Conservation (phyloP, 2,113 vertebrate genomes). For the Archilochus colubris region DNA sequence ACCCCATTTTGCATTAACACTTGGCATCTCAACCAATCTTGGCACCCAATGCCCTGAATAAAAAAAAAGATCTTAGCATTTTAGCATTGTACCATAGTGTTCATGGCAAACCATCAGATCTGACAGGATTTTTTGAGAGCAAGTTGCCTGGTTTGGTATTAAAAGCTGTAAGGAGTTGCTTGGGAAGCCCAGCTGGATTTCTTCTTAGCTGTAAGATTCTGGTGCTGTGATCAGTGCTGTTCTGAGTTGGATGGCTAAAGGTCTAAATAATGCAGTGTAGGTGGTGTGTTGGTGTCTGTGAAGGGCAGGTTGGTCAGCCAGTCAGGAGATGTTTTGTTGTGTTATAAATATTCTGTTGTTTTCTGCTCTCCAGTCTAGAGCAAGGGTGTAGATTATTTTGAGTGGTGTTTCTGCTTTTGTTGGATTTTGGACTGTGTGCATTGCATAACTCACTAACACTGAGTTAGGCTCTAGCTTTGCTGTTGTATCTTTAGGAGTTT, state of each 20-base stretch:
- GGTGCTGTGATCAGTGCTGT: neutral
- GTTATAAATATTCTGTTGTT: neutral
- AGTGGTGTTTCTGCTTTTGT: neutral
- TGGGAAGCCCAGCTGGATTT: neutral
- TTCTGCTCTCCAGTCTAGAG: neutral
- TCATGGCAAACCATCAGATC: neutral
- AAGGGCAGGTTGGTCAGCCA: neutral
- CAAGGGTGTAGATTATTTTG: neutral
- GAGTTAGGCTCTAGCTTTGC: constrained; percentile 26
- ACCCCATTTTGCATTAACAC: constrained; percentile 69
- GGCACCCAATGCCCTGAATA: constrained; percentile 38
- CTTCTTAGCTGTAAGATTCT: neutral
- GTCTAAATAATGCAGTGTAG: neutral
- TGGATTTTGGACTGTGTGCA: constrained; percentile 5
- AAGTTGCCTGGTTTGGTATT: neutral
- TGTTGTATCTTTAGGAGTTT: neutral
- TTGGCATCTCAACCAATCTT: constrained; percentile 58
- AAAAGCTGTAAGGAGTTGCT: neutral
- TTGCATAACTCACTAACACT: constrained; percentile 58
- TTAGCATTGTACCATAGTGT: neutral
- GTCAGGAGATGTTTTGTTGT: neutral
- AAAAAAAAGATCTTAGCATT: neutral
- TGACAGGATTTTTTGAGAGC: neutral
- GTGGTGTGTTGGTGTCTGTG: neutral
- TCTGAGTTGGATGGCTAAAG: constrained; percentile 5